Evolutionary conservation across 2,888 invertebrate species (phyloP).

Genomic region (Drosophila ustulata): DNA sequence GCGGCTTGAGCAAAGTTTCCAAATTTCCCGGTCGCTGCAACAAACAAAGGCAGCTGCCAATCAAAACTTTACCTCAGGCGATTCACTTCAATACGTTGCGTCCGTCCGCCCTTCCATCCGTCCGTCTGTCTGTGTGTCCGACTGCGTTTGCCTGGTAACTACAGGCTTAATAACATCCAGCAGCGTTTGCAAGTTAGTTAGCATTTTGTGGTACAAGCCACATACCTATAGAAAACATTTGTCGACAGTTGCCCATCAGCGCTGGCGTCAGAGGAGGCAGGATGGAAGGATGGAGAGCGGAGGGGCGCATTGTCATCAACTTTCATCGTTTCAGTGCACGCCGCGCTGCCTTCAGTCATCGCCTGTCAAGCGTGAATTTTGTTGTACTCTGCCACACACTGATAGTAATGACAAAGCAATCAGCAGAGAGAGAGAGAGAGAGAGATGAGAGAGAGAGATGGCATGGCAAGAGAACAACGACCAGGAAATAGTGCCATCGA

Average conservation of each 20-base stretch:
- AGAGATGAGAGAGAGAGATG: conserved; percentile 10
- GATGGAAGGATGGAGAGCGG: conserved; percentile 22
- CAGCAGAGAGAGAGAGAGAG: conserved; percentile 2
- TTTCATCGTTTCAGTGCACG: conserved; percentile 52
- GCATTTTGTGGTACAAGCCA: conserved; percentile 9
- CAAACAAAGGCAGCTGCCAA: conserved; percentile 72
- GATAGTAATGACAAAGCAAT: conserved; percentile 56
- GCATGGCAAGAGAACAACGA: background rate
- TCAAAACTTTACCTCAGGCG: conserved; percentile 63
- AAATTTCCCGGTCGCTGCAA: conserved; percentile 40
- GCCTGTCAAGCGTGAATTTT: conserved; percentile 70
- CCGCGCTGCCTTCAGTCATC: conserved; percentile 33
- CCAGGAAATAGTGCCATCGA: background rate
- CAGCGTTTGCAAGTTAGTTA: conserved; percentile 31
- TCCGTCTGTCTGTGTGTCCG: background rate
- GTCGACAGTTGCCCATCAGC: conserved; percentile 52
- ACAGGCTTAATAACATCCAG: conserved; percentile 42
- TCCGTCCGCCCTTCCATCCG: background rate
- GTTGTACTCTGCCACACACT: conserved; percentile 40
- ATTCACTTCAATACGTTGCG: conserved; percentile 21
- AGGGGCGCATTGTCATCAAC: conserved; percentile 71
- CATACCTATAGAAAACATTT: conserved; percentile 27
- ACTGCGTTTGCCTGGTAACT: conserved; percentile 18
- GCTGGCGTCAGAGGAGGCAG: background rate
- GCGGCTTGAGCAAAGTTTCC: conserved; percentile 50